These are phyloP conservation scores for Barnardius zonarius DNA, from an alignment of 2,113 vertebrate species.

Conservation along the genomic window DNA sequence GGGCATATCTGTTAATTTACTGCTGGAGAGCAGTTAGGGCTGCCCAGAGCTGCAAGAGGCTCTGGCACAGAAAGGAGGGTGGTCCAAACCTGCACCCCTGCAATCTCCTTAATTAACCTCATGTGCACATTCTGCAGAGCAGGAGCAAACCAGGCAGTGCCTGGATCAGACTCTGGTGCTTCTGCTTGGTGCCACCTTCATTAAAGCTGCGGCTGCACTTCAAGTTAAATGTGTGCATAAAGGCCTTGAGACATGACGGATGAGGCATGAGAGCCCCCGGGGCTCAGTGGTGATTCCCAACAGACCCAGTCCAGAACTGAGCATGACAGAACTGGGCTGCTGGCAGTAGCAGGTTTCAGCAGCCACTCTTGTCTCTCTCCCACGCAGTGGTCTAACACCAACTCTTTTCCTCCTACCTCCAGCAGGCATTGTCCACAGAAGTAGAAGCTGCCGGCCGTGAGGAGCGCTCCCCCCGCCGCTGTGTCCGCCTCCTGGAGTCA, in stretches of 20 bases:
- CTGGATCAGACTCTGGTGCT: accelerated
- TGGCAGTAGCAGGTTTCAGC: not conserved
- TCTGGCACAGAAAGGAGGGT: not conserved
- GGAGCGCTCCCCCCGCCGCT: constrained; percentile 85
- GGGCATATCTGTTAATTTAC: not conserved
- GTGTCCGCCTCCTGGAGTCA: constrained; percentile 89
- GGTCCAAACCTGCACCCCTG: not conserved
- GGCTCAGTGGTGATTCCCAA: not conserved
- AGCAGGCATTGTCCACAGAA: constrained; percentile 69
- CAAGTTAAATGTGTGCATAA: not conserved
- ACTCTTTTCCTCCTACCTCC: not conserved
- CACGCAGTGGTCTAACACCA: not conserved
- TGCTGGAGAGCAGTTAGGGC: not conserved
- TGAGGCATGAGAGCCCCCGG: not conserved
- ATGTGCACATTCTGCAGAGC: not conserved
- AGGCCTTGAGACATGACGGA: not conserved
- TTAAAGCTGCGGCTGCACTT: not conserved
- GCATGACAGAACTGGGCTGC: not conserved
- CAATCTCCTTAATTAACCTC: not conserved
- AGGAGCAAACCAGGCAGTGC: not conserved
- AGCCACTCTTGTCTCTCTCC: not conserved
- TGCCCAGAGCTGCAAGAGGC: not conserved
- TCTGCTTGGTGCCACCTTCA: not conserved
- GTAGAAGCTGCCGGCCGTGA: constrained; percentile 75
- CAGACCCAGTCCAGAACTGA: accelerated